Conservation (phyloP, 2,888 invertebrate genomes). For the Philereme transversata region DNA sequence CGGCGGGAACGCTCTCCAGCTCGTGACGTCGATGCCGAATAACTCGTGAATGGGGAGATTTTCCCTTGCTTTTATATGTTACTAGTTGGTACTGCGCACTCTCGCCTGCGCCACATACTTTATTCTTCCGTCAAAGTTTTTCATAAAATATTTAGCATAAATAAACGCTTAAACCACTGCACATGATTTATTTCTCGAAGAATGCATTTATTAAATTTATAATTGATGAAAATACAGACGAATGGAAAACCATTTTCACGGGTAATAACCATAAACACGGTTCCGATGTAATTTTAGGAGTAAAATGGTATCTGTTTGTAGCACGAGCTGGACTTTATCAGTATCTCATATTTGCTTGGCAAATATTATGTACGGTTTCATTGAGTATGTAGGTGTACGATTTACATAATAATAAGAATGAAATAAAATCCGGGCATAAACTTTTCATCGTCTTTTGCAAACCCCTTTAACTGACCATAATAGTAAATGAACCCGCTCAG, state of each 20-base stretch:
- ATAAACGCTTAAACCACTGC: background rate
- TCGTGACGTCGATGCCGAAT: slow-evolving; percentile 60
- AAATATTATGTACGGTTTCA: slow-evolving; percentile 66
- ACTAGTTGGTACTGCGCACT: slow-evolving; percentile 70
- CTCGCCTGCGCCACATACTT: slow-evolving; percentile 62
- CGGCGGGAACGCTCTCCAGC: slow-evolving; percentile 44
- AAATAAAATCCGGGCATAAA: too few species aligned
- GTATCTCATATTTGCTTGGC: slow-evolving; percentile 56
- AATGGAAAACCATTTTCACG: slow-evolving; percentile 42
- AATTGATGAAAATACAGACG: slow-evolving; percentile 26
- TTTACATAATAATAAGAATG: too few species aligned
- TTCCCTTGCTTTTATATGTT: slow-evolving; percentile 72
- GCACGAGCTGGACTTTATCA: slow-evolving; percentile 70
- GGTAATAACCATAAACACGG: slow-evolving; percentile 38
- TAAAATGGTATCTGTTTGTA: slow-evolving; percentile 62
- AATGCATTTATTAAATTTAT: slow-evolving; percentile 28
- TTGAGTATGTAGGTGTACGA: slow-evolving; percentile 26
- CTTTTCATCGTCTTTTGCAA: too few species aligned
- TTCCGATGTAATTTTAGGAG: slow-evolving; percentile 43
- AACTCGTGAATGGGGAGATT: slow-evolving; percentile 73
- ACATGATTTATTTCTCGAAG: slow-evolving; percentile 18
- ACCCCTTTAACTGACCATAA: too few species aligned
- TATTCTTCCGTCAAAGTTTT: slow-evolving; percentile 34
- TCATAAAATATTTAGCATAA: slow-evolving; percentile 4
- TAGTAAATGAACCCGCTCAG: too few species aligned